Base-by-base conservation (phyloP, 2,888 invertebrate species). In the Pandemis heparana region DNA sequence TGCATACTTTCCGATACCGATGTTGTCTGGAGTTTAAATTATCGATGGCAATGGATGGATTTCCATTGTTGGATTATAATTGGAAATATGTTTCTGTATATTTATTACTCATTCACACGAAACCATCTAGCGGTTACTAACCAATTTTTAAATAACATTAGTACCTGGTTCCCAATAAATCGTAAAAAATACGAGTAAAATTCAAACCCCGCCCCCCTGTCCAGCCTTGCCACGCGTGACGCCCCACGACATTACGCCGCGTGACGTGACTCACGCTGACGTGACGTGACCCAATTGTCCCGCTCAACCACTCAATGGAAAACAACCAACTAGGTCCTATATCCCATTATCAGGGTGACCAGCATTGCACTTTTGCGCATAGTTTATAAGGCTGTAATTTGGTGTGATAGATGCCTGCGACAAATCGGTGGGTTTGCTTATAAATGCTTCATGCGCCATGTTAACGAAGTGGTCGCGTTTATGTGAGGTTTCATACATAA, bases 381-480 rank as follows among this genome's bases (percentile, higher is more conserved):
- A 5, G 46, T 41, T 32, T 32, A 41, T 41, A 41, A 41, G 41
- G 10, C 9, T 8, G 6, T 41, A 6, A 41, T 43, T 43, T 43
- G 53, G 18, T 18, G 1, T 16, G 8, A 9, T 23, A 3, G 12
- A 10, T 53, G 23, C 7, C 12, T 23, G n/a, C 12, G 23, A 56
- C 23, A 56, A 56, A 56, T 56, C 53, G n/a, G n/a, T n/a, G n/a
- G 23, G 10, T 10, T 56, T 56, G 53, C 53, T 56, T 23, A 56
- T 56, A 23, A 56, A 23, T 56, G 56, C 5, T 18, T 18, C 23
- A 56, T 23, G 12, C 12, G 23, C 12, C 56, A 12, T 1, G 56
- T 18, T 56, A 56, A 56, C 56, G 23, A 56, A 71, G 46, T 9
- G 64, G 43, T 48, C 64, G 70, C 46, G 70, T 70, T 14, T 16